Evolutionary conservation across 2,113 vertebrate species (phyloP).

Genomic region (Todiramphus saurophagus): DNA sequence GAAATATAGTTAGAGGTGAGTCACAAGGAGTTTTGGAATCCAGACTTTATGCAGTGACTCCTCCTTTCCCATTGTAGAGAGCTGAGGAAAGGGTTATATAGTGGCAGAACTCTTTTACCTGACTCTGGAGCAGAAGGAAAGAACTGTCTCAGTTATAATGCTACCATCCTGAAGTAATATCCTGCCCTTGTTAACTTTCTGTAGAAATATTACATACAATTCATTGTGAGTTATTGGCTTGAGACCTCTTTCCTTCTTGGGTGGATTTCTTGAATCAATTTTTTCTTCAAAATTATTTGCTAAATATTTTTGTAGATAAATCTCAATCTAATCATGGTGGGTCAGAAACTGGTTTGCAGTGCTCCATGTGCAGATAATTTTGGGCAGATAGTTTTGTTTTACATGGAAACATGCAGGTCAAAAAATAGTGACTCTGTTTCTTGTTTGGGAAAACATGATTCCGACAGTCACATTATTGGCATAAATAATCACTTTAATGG

Average conservation of each 20-base stretch:
- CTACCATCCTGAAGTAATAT: neutral
- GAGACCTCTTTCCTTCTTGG: neutral
- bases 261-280: neutral
- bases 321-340: neutral
- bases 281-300: constrained; percentile 1
- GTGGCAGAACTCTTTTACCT: neutral
- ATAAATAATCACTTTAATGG: neutral
- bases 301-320: neutral
- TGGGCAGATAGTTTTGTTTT: neutral
- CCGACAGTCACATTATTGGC: neutral
- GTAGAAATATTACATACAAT: neutral
- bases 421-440: neutral
- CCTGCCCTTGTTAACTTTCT: neutral
- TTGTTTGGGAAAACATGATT: neutral
- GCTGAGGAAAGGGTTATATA: neutral
- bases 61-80: neutral
- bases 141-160: neutral
- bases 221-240: neutral
- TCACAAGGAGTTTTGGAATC: constrained; percentile 2
- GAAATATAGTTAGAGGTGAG: neutral
- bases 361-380: neutral
- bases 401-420: neutral
- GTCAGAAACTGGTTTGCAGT: neutral
- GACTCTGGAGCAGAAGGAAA: neutral
- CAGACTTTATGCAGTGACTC: neutral